phyloP scores from a whole-genome alignment of 2,888 invertebrate genomes.

The Microdon myrmicae region DNA sequence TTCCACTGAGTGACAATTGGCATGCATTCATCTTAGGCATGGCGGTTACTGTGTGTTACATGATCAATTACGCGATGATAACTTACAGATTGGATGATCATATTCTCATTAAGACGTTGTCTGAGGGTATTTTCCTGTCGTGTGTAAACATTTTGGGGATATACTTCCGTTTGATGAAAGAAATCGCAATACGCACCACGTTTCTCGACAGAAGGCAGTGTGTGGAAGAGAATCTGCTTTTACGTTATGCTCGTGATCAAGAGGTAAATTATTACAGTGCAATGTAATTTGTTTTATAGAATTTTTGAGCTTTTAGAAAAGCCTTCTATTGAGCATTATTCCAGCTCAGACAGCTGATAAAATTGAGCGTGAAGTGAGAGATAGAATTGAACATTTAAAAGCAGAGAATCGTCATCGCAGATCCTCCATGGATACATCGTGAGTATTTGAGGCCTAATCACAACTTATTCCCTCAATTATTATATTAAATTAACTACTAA shows the following conservation, averaged over 20 bases:
- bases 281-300: background rate
- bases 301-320: slow-evolving; percentile 72
- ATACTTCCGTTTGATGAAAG: slow-evolving; percentile 89
- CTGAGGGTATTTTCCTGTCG: slow-evolving; percentile 70
- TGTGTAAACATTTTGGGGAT: slow-evolving; percentile 85
- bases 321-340: slow-evolving; percentile 84
- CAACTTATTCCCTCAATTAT: background rate
- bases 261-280: slow-evolving; percentile 70
- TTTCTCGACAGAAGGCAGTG: slow-evolving; percentile 88
- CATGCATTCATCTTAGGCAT: slow-evolving; percentile 77
- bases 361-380: slow-evolving; percentile 71
- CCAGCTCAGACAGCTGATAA: slow-evolving; percentile 83
- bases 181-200: slow-evolving; percentile 85
- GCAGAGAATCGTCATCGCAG: slow-evolving; percentile 56
- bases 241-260: slow-evolving; percentile 86
- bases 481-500: background rate
- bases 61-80: slow-evolving; percentile 71
- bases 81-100: slow-evolving; percentile 68
- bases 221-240: slow-evolving; percentile 83
- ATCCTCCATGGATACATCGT: slow-evolving; percentile 34
- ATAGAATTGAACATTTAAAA: slow-evolving; percentile 70
- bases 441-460: slow-evolving; percentile 7
- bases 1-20: slow-evolving; percentile 80
- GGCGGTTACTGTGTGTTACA: slow-evolving; percentile 75
- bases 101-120: slow-evolving; percentile 67